Evolutionary conservation across 64 coral and sea anemone species (phyloP).

Genomic region (Actinia tenebrosa): DNA sequence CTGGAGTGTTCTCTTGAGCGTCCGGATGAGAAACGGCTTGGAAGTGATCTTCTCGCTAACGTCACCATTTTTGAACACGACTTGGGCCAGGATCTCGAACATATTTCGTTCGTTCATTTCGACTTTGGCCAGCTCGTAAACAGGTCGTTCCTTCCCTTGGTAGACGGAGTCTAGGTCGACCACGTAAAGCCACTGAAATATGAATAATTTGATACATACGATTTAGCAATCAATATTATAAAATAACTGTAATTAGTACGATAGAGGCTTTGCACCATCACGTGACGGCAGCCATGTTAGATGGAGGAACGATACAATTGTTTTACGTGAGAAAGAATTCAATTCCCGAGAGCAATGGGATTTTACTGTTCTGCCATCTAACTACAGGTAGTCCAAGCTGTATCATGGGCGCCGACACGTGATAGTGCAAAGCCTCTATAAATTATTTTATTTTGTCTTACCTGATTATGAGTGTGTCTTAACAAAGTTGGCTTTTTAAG

Average conservation of each 20-base stretch:
- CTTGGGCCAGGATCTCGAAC: slow-evolving; percentile 69
- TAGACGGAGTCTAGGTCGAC: slow-evolving; percentile 85
- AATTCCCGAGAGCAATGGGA: no score
- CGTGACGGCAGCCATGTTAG: no score
- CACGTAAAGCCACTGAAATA: slow-evolving; percentile 34
- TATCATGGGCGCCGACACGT: no score
- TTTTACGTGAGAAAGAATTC: no score
- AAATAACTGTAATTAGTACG: no score
- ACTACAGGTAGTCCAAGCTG: no score
- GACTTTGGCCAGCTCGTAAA: slow-evolving; percentile 86
- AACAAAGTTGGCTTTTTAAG: slow-evolving; percentile 21
- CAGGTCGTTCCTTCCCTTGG: slow-evolving; percentile 56
- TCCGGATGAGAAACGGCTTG: slow-evolving; percentile 71
- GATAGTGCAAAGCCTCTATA: no score
- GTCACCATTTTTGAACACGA: slow-evolving; percentile 27
- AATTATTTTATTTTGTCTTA: neutral
- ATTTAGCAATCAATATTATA: neutral
- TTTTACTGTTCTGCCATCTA: no score
- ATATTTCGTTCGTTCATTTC: slow-evolving; percentile 72
- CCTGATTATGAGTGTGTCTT: slow-evolving; percentile 22
- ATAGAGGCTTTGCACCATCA: no score
- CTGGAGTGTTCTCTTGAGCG: slow-evolving; percentile 15
- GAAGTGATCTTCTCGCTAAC: slow-evolving; percentile 59
- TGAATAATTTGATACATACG: neutral
- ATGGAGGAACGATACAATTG: no score